Evolutionary conservation across 2,888 invertebrate species (phyloP), one percentile per base, ranked within the genome.

Genomic region (Drosophila pseudotalamancana): DNA sequence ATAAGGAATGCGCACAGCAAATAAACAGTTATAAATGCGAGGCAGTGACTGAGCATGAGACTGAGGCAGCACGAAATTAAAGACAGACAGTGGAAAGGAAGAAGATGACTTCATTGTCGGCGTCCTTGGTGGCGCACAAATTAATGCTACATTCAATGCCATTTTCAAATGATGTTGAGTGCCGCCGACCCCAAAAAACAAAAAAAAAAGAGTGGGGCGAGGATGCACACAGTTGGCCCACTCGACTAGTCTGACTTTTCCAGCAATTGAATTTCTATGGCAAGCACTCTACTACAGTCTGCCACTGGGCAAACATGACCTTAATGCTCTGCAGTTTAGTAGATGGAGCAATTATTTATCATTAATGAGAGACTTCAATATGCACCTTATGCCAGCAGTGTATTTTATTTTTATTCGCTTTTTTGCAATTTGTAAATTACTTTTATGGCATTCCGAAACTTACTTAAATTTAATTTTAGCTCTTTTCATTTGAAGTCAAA

Each of bases 91-190:
- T 27, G 42, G 40, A 1, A 40, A 2, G 46, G 35, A 55, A 46
- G 55, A 48, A 45, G 72, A 72, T 69, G 72, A 73, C 70, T 73
- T 73, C 69, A 73, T 72, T 72, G 73, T 68, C 64, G 53, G 56
- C 69, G 73, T 72, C 77, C 80, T 74, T 77, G 80, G 66, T 77
- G 70, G 72, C 71, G 64, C 71, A 78, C 83, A 83, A 83, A 83
- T 83, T 86, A 83, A 86, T 83, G 83, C 80, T 78, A 83, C 86
- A 83, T 82, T 83, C 86, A 79, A 79, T 85, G 86, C 86, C 85
- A 81, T 85, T 81, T 77, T 55, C 67, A 77, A 81, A 78, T 79
- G 74, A 82, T 85, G 76, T 72, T 75, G 77, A 82, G 79, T 68
- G 62, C 59, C 64, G 66, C 60, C 66, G 64, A 71, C 50, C 73